These are phyloP conservation scores for Eudemis profundana DNA, from an alignment of 2,888 invertebrate species.

Conservation along the genomic window DNA sequence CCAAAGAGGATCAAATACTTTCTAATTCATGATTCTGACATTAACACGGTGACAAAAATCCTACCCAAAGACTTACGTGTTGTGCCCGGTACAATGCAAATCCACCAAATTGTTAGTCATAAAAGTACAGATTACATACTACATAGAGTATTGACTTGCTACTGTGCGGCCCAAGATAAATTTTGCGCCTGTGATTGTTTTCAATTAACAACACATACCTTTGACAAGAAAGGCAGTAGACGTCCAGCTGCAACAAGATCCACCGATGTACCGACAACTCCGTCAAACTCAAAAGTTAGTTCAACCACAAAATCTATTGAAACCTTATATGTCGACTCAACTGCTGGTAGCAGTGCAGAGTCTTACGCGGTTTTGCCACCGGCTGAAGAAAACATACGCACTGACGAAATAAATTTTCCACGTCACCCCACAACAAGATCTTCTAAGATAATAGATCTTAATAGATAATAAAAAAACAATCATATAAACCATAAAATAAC, in stretches of 20 bases:
- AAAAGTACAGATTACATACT: slow-evolving; percentile 22
- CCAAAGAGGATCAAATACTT: slow-evolving; percentile 17
- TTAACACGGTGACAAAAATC: slow-evolving; percentile 35
- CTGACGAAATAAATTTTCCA: too few relatives aligned
- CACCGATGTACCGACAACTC: neutral
- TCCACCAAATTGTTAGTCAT: slow-evolving; percentile 43
- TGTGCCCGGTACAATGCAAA: slow-evolving; percentile 43
- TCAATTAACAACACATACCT: neutral
- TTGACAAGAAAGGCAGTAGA: neutral
- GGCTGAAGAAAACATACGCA: neutral
- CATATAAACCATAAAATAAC: too few relatives aligned
- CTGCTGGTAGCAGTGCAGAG: neutral
- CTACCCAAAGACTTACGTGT: slow-evolving; percentile 16
- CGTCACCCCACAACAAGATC: too few relatives aligned
- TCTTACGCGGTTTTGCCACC: neutral
- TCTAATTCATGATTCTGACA: slow-evolving; percentile 13
- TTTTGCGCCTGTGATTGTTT: slow-evolving; percentile 8
- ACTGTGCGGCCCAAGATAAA: neutral
- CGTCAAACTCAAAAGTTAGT: neutral
- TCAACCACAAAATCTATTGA: neutral
- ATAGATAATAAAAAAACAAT: too few relatives aligned
- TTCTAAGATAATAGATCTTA: too few relatives aligned
- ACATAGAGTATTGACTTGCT: slow-evolving; percentile 9
- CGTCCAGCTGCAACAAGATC: neutral
- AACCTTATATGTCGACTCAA: neutral